Percentiles rank a stretch among this genome's conserved stretches.
Conservation (phyloP, 2,113 vertebrate genomes). For the Vanacampus margaritifer region DNA sequence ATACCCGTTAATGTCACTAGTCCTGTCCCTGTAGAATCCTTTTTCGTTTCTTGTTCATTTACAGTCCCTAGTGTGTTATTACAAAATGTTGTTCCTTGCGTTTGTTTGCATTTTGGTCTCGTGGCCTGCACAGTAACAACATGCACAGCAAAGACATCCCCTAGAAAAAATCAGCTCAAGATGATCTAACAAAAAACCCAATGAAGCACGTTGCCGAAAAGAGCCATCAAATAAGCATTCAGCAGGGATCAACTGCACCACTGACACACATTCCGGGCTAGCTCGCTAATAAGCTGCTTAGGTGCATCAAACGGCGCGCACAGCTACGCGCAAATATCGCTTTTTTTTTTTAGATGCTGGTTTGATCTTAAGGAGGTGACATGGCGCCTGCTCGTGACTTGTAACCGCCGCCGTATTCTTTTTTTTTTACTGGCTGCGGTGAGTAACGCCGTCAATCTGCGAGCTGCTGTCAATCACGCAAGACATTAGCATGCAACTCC, state of each 20-base stretch:
- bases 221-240: slow-evolving; percentile 9
- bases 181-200: background rate
- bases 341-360: background rate
- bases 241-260: background rate
- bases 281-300: slow-evolving; percentile 16
- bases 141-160: background rate
- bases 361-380: slow-evolving; percentile 9
- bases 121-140: background rate
- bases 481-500: slow-evolving; percentile 4
- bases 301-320: slow-evolving; percentile 2
- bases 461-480: slow-evolving; percentile 6
- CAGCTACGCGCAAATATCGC: slow-evolving; percentile 4
- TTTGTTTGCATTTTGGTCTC: background rate
- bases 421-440: background rate
- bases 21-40: background rate
- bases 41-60: background rate
- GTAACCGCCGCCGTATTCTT: background rate
- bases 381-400: slow-evolving; percentile 5
- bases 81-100: background rate
- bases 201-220: background rate
- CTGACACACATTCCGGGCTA: slow-evolving; percentile 2
- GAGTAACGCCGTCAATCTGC: background rate
- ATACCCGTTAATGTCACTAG: no score
- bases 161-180: background rate
- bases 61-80: background rate